Evolutionary conservation across 2,888 invertebrate species (phyloP).

Genomic region (Tenthredo notha): DNA sequence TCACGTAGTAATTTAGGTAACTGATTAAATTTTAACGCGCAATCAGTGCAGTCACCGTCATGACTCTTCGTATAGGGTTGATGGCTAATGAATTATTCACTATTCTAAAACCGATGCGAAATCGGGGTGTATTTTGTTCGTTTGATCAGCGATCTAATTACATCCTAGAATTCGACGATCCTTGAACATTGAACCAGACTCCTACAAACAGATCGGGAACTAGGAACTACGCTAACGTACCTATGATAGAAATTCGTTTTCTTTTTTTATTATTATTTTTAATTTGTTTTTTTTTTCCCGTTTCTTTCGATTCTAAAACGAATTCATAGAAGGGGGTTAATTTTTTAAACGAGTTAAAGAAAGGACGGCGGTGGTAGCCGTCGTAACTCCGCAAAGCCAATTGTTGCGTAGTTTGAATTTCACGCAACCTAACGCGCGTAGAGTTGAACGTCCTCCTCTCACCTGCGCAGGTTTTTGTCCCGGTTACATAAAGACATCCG

Average conservation of each 20-base stretch:
- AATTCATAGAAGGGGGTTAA: not conserved
- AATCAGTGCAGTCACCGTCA: not conserved
- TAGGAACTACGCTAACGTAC: too few species aligned
- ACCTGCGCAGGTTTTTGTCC: slow-evolving; percentile 57
- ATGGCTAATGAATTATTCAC: not conserved
- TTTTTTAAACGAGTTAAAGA: not conserved
- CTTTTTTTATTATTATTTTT: too few species aligned
- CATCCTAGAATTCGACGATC: too few species aligned
- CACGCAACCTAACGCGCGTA: slow-evolving; percentile 50
- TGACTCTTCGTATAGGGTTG: not conserved
- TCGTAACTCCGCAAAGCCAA: not conserved
- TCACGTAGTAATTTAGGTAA: not conserved
- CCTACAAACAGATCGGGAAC: too few species aligned
- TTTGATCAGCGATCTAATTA: too few species aligned
- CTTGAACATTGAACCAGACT: too few species aligned
- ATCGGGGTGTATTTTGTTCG: not conserved
- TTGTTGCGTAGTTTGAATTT: slow-evolving; percentile 50
- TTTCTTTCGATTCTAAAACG: too few species aligned
- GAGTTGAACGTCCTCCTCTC: slow-evolving; percentile 56
- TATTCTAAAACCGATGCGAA: not conserved
- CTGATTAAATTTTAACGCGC: slow-evolving; percentile 15
- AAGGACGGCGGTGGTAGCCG: not conserved
- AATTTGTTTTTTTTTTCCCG: too few species aligned
- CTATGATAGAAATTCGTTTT: not conserved
- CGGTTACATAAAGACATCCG: slow-evolving; percentile 56